Evolutionary conservation across 2,797 vertebrate species (phyloP), one percentile per base, ranked within the genome.

Genomic region (Danio albolineatus): DNA sequence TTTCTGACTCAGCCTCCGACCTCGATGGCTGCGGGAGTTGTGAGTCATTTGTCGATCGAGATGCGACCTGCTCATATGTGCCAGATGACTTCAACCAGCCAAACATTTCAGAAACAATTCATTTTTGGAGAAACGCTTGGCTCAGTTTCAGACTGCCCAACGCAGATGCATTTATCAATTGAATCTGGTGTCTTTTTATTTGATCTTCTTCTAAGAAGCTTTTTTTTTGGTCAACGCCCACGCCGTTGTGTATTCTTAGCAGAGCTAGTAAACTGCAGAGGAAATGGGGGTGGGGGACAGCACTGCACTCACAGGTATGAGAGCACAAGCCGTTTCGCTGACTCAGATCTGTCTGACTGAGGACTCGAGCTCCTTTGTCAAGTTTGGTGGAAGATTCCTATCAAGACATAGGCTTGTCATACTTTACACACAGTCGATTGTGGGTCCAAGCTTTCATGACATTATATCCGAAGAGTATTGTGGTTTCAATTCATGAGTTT

Each of bases 201-300:
- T 46, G 13, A 39, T 76, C 67, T 62, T 78, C 61, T 91, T 92
- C 88, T 76, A 84, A 90, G 90, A 92, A 89, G 86, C 67, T 3
- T 71, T 80, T 71, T 80, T 85, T 76, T 85, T 70, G 84, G 86
- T 86, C 84, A 86, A 88, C 90, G 54, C 91, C 91, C 86, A 92
- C 91, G 51, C 76, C 10, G 41, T 46, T 82, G 81, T 80, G 72
- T 62, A 84, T 60, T 83, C 71, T 73, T 39, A 71, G 70, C 64
- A 64, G 73, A 57, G 85, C 87, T 89, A 83, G 86, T 91, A 90
- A 90, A 88, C 69, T 56, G 80, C 21, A 80, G 73, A 91, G 91
- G 90, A 92, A 91, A 85, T 90, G 88, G 67, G 76, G 62, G 82
- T 65, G 80, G 64, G 65, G 71, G 69, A 76, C 43, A 10, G 64